These are phyloP conservation scores for Stenurella melanura DNA, from an alignment of 2,888 invertebrate genomes.

Conservation along the genomic window DNA sequence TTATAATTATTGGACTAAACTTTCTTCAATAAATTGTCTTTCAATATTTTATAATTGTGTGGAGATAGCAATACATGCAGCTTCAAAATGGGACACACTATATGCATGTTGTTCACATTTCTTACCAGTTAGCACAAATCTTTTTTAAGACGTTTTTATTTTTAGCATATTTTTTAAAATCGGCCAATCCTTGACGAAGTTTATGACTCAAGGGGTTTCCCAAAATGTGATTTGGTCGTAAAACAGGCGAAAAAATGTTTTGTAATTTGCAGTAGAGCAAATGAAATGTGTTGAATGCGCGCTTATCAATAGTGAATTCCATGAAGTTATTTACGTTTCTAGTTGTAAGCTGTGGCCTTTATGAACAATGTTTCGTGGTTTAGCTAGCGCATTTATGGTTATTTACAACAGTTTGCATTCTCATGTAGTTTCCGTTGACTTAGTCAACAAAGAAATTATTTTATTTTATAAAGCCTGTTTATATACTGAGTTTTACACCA, in stretches of 20 bases:
- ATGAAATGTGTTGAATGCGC: conserved; percentile 37
- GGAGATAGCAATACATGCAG: too few species aligned
- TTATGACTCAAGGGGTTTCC: not conserved
- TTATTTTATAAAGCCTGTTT: conserved; percentile 49
- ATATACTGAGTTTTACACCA: conserved; percentile 46
- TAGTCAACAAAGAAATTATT: conserved; percentile 61
- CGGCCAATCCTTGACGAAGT: too few species aligned
- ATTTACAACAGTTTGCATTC: conserved; percentile 63
- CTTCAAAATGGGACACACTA: too few species aligned
- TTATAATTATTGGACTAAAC: too few species aligned
- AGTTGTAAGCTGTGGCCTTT: conserved; percentile 56
- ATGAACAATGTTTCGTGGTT: conserved; percentile 62
- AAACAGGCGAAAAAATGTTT: conserved; percentile 17
- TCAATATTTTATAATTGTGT: too few species aligned
- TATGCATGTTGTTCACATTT: too few species aligned
- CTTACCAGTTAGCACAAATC: too few species aligned
- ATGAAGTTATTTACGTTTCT: conserved; percentile 56
- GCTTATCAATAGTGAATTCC: conserved; percentile 59
- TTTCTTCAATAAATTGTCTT: too few species aligned
- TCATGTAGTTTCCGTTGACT: conserved; percentile 63
- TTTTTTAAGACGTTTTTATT: too few species aligned
- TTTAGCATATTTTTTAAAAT: too few species aligned
- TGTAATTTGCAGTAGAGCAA: conserved; percentile 20
- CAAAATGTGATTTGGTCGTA: not conserved
- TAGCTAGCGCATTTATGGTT: conserved; percentile 62